Evolutionary conservation across 2,888 invertebrate genomes (phyloP).

Genomic region (Petrophora chlorosata): DNA sequence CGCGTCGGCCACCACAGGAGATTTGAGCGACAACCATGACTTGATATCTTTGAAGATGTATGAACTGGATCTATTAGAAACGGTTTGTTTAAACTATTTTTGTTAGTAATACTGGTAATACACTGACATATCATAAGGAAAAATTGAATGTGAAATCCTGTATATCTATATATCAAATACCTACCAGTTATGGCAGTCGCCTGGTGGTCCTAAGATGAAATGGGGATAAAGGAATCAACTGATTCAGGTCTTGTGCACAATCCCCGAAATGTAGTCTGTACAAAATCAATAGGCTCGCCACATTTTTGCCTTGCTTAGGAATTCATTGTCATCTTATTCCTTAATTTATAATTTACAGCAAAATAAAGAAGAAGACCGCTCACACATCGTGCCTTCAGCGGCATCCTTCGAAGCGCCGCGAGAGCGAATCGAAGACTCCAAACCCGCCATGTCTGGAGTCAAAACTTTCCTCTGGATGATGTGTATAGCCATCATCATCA

Average conservation of each 20-base stretch:
- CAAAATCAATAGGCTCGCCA: no score
- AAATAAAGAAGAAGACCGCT: constrained; percentile 88
- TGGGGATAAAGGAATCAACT: no score
- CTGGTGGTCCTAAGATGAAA: no score
- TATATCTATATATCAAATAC: no score
- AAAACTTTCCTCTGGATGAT: constrained; percentile 96
- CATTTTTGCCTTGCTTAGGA: no score
- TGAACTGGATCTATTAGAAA: constrained; percentile 92
- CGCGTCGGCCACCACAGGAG: constrained; percentile 97
- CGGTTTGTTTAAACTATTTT: constrained; percentile 50
- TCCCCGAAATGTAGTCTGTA: no score
- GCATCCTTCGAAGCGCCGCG: constrained; percentile 95
- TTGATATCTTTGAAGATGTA: constrained; percentile 95
- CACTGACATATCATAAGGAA: neutral
- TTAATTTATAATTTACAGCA: constrained; percentile 80
- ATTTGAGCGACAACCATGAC: constrained; percentile 98
- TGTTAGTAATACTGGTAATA: neutral
- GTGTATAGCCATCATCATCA: constrained; percentile 91
- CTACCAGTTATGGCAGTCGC: no score
- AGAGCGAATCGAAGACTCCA: constrained; percentile 94
- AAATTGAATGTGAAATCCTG: no score
- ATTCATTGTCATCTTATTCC: constrained; percentile 12
- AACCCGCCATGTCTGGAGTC: constrained; percentile 94
- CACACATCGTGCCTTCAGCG: constrained; percentile 94
- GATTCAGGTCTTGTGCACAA: no score